phyloP scores from a whole-genome alignment of 1,140 invertebrate genomes.

The Bombus vancouverensis region DNA sequence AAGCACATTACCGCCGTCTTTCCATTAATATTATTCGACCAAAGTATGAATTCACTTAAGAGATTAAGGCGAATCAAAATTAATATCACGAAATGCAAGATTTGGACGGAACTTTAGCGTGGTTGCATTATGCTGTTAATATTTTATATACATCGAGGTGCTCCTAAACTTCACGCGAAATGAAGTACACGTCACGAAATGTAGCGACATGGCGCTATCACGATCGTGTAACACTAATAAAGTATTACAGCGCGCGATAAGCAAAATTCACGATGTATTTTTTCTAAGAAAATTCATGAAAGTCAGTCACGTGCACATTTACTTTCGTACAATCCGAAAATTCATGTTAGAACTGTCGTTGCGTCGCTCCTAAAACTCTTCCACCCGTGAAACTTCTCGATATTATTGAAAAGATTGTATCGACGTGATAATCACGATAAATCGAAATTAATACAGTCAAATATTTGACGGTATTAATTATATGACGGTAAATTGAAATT shows the following conservation, averaged over 20 bases:
- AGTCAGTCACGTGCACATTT: neutral
- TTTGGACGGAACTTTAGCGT: too few relatives aligned
- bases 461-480: too few relatives aligned
- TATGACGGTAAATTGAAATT: too few relatives aligned
- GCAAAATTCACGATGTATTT: conserved; percentile 6
- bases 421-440: too few relatives aligned
- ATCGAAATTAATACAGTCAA: neutral
- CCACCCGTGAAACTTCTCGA: too few relatives aligned
- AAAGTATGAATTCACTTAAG: too few relatives aligned
- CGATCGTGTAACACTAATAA: conserved; percentile 39
- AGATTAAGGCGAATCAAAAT: too few relatives aligned
- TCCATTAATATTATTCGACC: too few relatives aligned
- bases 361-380: neutral
- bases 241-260: conserved; percentile 57
- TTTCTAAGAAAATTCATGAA: neutral
- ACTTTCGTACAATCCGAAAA: neutral
- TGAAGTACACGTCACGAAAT: conserved; percentile 25
- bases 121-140: neutral
- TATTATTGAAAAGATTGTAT: too few relatives aligned
- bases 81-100: too few relatives aligned
- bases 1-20: too few relatives aligned
- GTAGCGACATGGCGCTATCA: conserved; percentile 1
- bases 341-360: neutral
- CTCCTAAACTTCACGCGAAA: neutral
- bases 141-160: neutral